These are phyloP conservation scores for Orientallactaga bullata DNA, from an alignment of 2,113 vertebrate genomes.

Conservation along the genomic window DNA sequence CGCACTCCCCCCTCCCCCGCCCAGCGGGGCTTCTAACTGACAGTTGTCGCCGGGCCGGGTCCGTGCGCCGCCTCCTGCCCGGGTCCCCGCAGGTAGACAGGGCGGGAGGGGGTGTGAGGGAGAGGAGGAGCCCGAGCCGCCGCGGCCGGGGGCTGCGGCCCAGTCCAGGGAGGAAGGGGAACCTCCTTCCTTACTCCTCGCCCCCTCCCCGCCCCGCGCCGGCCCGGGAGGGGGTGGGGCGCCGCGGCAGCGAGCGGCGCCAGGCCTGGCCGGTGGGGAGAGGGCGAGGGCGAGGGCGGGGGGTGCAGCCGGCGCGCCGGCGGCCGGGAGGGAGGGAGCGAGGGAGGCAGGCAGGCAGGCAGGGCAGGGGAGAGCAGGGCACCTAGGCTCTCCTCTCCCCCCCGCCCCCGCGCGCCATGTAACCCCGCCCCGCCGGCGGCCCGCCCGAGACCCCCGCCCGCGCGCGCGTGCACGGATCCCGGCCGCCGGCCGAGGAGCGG, in stretches of 20 bases:
- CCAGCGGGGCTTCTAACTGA: slow-evolving; percentile 78
- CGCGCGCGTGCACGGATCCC: neutral
- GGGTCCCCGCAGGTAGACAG: slow-evolving; percentile 72
- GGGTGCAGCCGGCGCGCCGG: slow-evolving; percentile 54
- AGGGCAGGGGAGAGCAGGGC: slow-evolving; percentile 76
- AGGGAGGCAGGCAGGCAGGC: slow-evolving; percentile 63
- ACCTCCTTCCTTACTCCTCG: slow-evolving; percentile 50
- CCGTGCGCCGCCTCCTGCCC: slow-evolving; percentile 72
- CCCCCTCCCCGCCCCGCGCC: slow-evolving; percentile 55
- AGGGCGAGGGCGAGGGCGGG: neutral
- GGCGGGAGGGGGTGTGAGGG: slow-evolving; percentile 75
- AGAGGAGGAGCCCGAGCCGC: slow-evolving; percentile 72
- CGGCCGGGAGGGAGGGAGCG: slow-evolving; percentile 62
- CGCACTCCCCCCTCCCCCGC: neutral
- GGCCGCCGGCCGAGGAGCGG: slow-evolving; percentile 48
- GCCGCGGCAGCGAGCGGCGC: slow-evolving; percentile 12
- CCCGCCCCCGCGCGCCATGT: slow-evolving; percentile 61
- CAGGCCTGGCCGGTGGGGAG: slow-evolving; percentile 34
- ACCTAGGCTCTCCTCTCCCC: slow-evolving; percentile 76
- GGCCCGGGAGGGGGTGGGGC: slow-evolving; percentile 71
- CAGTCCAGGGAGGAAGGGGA: slow-evolving; percentile 39
- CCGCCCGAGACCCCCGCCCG: slow-evolving; percentile 66
- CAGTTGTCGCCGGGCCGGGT: slow-evolving; percentile 77
- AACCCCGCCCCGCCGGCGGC: slow-evolving; percentile 68
- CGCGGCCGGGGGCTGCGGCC: slow-evolving; percentile 51